Evolutionary conservation across 2,888 invertebrate species (phyloP).

Genomic region (Campoplex capitator): DNA sequence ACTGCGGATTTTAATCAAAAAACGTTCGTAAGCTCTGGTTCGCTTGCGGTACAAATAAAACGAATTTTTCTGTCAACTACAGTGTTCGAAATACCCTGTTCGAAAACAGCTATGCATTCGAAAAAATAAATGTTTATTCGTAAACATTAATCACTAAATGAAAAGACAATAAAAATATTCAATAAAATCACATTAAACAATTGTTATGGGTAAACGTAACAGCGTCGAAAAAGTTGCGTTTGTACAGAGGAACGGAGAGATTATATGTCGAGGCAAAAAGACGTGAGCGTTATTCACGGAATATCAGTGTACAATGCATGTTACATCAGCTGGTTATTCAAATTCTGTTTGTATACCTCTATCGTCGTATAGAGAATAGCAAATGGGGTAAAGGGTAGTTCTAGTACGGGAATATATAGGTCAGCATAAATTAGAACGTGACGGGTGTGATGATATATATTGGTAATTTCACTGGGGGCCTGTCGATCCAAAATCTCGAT

Average conservation of each 20-base stretch:
- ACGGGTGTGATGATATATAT: slow-evolving; percentile 11
- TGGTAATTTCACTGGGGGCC: background rate
- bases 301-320: background rate
- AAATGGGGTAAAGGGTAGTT: background rate
- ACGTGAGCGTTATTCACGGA: background rate
- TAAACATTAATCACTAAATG: background rate
- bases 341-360: background rate
- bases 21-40: background rate
- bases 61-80: background rate
- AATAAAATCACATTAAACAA: background rate
- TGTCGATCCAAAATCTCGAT: slow-evolving; percentile 1
- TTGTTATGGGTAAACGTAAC: background rate
- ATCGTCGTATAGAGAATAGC: background rate
- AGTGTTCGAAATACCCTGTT: no score
- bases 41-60: background rate
- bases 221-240: no score
- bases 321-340: background rate
- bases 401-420: background rate
- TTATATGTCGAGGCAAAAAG: background rate
- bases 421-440: slow-evolving; percentile 16
- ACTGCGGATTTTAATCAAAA: background rate
- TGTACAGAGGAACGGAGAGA: no score
- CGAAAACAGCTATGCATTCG: background rate
- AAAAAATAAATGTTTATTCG: background rate
- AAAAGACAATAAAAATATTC: background rate